Base-by-base conservation (phyloP, 2,797 vertebrate species). In the Acanthurus leucopareius region DNA sequence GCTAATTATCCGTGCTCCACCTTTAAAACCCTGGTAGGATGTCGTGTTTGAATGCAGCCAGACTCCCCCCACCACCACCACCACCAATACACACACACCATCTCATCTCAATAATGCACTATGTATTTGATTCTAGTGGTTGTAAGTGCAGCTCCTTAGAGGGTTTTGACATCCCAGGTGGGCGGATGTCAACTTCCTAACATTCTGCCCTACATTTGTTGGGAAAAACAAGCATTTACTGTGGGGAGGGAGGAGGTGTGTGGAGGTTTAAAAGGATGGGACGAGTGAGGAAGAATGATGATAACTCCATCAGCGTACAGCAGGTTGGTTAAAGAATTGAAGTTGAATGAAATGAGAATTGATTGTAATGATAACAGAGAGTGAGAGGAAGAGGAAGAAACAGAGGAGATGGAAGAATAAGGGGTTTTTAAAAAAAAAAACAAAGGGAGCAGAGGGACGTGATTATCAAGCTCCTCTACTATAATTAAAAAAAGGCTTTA, bases 1-100 rank as follows among this genome's bases (percentile, higher is more conserved):
- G 77, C 61, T 85, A 77, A 88, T 88, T 86, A 90, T 84, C 72
- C 77, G 63, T 47, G 62, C 76, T 82, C 76, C 80, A 87, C 74
- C 83, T 80, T 69, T 69, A 81, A 67, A 74, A 69, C 49, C 67
- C 86, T 59, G 73, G 81, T 16, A 38, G 72, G 61, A 69, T 83
- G 69, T 69, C 62, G 62, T 63, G 67, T 84, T 38, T 77, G 22
- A 75, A 77, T 83, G 58, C 47, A 73, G 45, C 51, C 73, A 72
- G 7, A 72, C 48, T 19, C 63, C 20, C 28, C 38, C 20, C n/a
- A n/a, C n/a, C n/a, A 13, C 14, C 54, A 25, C 9, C 6, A 19
- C 16, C 19, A 10, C 57, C 2, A 51, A 22, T 47, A 11, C 45
- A 47, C 75, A 2, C 17, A 59, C 13, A 44, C 66, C n/a, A 48